Base-by-base conservation (phyloP, 2,113 vertebrate genomes). In the Hoplias malabaricus region DNA sequence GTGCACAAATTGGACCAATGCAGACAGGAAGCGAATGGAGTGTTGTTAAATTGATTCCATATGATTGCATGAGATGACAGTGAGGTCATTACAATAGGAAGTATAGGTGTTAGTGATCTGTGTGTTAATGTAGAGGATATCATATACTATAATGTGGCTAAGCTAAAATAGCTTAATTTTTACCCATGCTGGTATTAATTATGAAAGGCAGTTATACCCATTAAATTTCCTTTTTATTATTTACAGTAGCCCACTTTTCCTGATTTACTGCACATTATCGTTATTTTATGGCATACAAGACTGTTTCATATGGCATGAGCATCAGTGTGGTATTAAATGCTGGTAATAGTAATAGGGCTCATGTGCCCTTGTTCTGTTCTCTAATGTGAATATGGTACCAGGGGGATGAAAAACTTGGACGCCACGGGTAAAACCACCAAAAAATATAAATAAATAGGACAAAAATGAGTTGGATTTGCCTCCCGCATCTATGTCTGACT, bases 331-430 rank as follows among this genome's bases (percentile, higher is more conserved):
- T 81, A 69, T 71, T 84, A 82, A 84, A 59, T 81, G 84, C 90
- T 85, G 71, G 73, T 69, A 78, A 56, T 33, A 83, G 80, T 86
- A 88, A 88, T 91, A 90, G 85, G 83, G 86, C 90, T 84, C 84
- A 77, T 89, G 86, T 88, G 87, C 91, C 90, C 88, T 89, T 87
- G 25, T 91, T 88, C 89, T 90, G 84, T 31, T 91, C 36, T 6
- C 33, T 59, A 10, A 84, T 84, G 70, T 73, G 87, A 89, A 88
- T 88, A 89, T 90, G 87, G 89, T 89, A 86, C 88, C 72, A 78
- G 86, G 90, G 92, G 90, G 91, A 91, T 91, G 86, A 83, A 88
- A 87, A 90, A 92, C 91, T 92, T 89, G 86, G 86, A 90, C 84
- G 69, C 85, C 89, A 90, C 89, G 90, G 85, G 80, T 83, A 85